Evolutionary conservation across 2,797 vertebrate species (phyloP).

Genomic region (Paratrypauchen microcephalus): DNA sequence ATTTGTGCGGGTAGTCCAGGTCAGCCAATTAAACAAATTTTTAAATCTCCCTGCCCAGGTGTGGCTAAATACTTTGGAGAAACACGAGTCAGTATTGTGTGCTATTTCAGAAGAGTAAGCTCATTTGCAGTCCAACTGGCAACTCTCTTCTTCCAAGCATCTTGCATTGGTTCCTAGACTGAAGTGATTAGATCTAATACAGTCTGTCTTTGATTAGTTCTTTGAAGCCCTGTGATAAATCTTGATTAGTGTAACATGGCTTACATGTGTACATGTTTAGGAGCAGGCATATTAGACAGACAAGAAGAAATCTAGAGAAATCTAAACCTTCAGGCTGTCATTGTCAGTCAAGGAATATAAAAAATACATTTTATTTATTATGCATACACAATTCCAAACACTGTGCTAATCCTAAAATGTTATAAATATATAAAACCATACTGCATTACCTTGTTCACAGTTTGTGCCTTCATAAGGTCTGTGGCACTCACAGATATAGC

Average conservation of each 20-base stretch:
- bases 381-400: neutral
- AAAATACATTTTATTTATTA: neutral
- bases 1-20: conserved; percentile 20
- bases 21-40: conserved; percentile 43
- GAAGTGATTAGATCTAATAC: conserved; percentile 5
- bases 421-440: neutral
- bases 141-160: conserved; percentile 1
- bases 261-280: neutral
- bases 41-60: conserved; percentile 65
- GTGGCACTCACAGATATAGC: conserved; percentile 85
- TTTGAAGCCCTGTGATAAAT: neutral
- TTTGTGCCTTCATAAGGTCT: conserved; percentile 80
- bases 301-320: neutral
- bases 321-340: neutral
- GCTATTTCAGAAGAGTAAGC: conserved; percentile 67
- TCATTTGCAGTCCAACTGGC: conserved; percentile 45
- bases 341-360: no score
- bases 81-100: conserved; percentile 25
- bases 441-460: conserved; percentile 83
- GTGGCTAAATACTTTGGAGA: conserved; percentile 38
- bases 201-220: conserved; percentile 5
- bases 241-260: neutral
- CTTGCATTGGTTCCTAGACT: neutral
- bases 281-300: neutral
- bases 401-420: neutral